These are phyloP conservation scores for Micropoecilia bifurca DNA, from an alignment of 2,797 vertebrate genomes.

Conservation along the genomic window DNA sequence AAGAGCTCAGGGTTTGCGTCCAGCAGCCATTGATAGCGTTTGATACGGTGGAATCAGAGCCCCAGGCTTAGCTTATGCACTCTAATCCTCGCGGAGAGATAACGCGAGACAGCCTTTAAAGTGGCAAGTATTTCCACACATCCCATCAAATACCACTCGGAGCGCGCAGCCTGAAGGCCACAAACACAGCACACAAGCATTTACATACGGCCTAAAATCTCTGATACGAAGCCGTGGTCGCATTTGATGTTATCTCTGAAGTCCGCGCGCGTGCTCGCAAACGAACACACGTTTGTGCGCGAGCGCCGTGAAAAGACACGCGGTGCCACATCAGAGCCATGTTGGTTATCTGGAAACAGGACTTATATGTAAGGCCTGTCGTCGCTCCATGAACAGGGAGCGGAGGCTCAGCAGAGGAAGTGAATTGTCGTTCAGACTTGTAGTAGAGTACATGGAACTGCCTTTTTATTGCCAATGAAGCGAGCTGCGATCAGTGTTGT, in stretches of 20 bases:
- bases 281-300: neutral
- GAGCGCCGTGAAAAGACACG: constrained; percentile 26
- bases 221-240: constrained; percentile 9
- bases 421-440: neutral
- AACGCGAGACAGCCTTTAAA: constrained; percentile 59
- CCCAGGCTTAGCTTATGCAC: constrained; percentile 63
- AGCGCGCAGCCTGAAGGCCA: constrained; percentile 12
- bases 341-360: constrained; percentile 54
- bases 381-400: constrained; percentile 22
- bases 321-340: constrained; percentile 43
- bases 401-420: neutral
- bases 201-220: constrained; percentile 20
- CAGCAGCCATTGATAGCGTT: constrained; percentile 60
- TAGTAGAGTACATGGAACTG: neutral
- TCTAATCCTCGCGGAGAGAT: constrained; percentile 72
- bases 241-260: constrained; percentile 58
- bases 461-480: constrained; percentile 25
- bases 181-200: constrained; percentile 15
- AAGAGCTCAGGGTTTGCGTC: constrained; percentile 54
- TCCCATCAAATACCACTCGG: constrained; percentile 12
- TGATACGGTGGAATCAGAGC: constrained; percentile 57
- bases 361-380: constrained; percentile 52
- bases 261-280: constrained; percentile 16
- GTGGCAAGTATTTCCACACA: constrained; percentile 34
- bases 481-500: constrained; percentile 12